Conservation (phyloP, 2,113 vertebrate genomes). For the Marcusenius ussheri region DNA sequence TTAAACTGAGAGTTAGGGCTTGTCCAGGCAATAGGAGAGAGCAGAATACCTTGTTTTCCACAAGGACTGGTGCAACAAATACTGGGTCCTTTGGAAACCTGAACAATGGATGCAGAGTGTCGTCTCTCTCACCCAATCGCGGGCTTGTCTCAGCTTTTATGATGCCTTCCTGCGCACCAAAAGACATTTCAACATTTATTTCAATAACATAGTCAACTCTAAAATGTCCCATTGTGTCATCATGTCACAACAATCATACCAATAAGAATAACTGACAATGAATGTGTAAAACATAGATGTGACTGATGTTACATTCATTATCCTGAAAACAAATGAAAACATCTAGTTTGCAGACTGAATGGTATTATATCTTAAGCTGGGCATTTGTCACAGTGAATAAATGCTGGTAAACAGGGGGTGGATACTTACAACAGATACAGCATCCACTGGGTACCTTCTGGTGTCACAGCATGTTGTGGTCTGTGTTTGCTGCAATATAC, state of each 20-base stretch:
- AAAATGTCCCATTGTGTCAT: not conserved
- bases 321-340: not conserved
- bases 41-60: not conserved
- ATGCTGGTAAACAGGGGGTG: not conserved
- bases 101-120: not conserved
- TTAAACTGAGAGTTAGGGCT: not conserved
- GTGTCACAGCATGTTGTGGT: not conserved
- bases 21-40: not conserved
- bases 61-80: too few species aligned
- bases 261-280: not conserved
- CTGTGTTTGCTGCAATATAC: not conserved
- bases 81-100: not conserved
- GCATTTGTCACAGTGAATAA: not conserved
- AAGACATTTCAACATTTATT: not conserved
- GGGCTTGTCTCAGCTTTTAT: not conserved
- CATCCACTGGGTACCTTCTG: not conserved
- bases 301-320: not conserved
- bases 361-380: too few species aligned
- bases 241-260: not conserved
- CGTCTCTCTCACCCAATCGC: not conserved
- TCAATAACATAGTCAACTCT: not conserved
- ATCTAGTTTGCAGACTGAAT: not conserved
- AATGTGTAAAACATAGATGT: not conserved
- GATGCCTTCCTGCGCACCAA: not conserved
- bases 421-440: not conserved